phyloP scores from a whole-genome alignment of 2,113 vertebrate species.

The Acanthochromis polyacanthus region DNA sequence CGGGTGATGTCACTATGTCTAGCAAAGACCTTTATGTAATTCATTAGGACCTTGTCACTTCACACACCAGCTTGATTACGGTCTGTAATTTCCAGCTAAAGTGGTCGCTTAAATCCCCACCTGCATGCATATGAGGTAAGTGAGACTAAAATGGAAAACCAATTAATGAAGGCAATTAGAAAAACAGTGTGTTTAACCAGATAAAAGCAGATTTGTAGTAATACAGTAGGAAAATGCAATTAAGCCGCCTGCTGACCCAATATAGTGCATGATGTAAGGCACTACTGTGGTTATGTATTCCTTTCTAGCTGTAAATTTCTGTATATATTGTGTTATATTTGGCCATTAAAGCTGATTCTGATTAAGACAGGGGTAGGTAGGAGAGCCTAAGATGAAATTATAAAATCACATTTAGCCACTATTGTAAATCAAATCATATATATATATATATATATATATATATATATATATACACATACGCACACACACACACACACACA shows the following conservation, averaged over 20 bases:
- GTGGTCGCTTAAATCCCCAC: background rate
- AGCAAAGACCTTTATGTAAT: conserved; percentile 17
- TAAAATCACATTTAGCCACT: no score
- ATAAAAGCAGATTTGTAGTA: background rate
- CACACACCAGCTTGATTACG: background rate
- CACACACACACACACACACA: no score
- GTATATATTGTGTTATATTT: no score
- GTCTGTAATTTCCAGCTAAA: conserved; percentile 8
- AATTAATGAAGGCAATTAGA: background rate
- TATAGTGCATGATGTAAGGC: background rate
- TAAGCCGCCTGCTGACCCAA: background rate
- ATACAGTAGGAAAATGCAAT: background rate
- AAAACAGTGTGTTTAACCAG: background rate
- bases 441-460: no score
- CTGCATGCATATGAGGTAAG: background rate
- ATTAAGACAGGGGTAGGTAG: background rate
- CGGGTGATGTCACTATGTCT: conserved; percentile 19
- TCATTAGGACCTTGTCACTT: conserved; percentile 38
- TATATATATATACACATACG: no score
- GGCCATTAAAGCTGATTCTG: no score
- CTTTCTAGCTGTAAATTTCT: no score
- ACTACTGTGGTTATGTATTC: no score
- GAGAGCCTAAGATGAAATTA: background rate
- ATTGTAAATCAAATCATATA: no score
- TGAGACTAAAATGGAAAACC: background rate